Conservation (phyloP, 2,888 invertebrate species). For the Volucella zonaria region DNA sequence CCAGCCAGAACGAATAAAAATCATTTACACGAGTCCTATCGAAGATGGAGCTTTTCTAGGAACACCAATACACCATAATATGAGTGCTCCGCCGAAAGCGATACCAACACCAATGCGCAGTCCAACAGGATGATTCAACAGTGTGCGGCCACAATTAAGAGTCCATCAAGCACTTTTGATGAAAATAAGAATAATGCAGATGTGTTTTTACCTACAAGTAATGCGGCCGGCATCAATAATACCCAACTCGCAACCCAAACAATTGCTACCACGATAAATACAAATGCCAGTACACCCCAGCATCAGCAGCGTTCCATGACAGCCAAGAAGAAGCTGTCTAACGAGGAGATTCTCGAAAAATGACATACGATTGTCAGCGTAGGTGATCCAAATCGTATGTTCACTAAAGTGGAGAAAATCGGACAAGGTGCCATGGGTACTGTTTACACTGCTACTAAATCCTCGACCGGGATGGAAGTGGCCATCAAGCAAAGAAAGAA, state of each 20-base stretch:
- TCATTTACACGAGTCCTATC: slow-evolving; percentile 98
- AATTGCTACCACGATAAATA: slow-evolving; percentile 76
- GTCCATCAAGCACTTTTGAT: slow-evolving; percentile 78
- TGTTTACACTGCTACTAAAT: slow-evolving; percentile 98
- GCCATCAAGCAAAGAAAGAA: slow-evolving; percentile 99
- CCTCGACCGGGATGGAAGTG: slow-evolving; percentile 98
- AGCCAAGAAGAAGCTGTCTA: slow-evolving; percentile 97
- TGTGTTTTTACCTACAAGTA: slow-evolving; percentile 59
- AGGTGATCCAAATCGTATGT: slow-evolving; percentile 99
- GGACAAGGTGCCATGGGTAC: slow-evolving; percentile 99
- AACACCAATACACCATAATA: slow-evolving; percentile 80
- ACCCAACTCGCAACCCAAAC: slow-evolving; percentile 70
- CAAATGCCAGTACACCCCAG: slow-evolving; percentile 81
- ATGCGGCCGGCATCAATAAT: slow-evolving; percentile 57
- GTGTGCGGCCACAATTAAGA: slow-evolving; percentile 76
- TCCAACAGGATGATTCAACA: slow-evolving; percentile 73
- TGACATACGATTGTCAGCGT: slow-evolving; percentile 97
- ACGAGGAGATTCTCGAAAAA: slow-evolving; percentile 98
- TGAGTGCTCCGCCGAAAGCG: slow-evolving; percentile 77
- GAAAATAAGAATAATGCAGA: slow-evolving; percentile 83
- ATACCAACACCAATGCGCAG: slow-evolving; percentile 72
- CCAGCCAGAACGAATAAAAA: slow-evolving; percentile 98
- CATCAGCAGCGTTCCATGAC: slow-evolving; percentile 80
- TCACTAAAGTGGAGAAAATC: slow-evolving; percentile 99
- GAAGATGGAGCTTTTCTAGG: slow-evolving; percentile 87